Evolutionary conservation across 2,888 invertebrate genomes (phyloP).

Genomic region (Halocaridina rubra): DNA sequence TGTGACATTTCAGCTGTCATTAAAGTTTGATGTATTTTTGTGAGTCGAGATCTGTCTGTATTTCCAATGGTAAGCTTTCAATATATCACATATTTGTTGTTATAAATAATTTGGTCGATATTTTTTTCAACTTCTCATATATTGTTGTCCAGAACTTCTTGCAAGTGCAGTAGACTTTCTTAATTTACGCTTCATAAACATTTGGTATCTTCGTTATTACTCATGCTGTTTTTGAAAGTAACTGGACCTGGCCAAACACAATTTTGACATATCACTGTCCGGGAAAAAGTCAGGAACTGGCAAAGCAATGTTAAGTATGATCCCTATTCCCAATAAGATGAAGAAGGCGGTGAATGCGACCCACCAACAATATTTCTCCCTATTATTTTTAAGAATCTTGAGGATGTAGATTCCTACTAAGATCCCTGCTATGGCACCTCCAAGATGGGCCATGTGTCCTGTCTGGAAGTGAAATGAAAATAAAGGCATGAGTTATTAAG

Average conservation of each 20-base stretch:
- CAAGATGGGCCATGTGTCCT: slow-evolving; percentile 90
- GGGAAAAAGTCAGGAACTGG: slow-evolving; percentile 52
- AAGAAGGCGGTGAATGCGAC: slow-evolving; percentile 37
- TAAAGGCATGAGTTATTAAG: too few relatives aligned
- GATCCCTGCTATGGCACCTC: slow-evolving; percentile 92
- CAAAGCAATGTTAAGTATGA: slow-evolving; percentile 36
- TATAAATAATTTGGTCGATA: too few relatives aligned
- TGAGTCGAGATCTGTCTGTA: too few relatives aligned
- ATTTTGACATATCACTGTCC: background rate
- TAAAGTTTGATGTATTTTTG: too few relatives aligned
- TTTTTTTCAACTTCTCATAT: too few relatives aligned
- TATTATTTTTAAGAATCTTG: slow-evolving; percentile 74
- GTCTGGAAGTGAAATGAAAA: slow-evolving; percentile 32
- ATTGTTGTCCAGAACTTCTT: too few relatives aligned
- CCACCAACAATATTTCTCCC: slow-evolving; percentile 60
- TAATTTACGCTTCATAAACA: too few relatives aligned
- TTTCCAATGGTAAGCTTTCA: too few relatives aligned
- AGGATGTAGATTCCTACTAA: slow-evolving; percentile 93
- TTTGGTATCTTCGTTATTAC: too few relatives aligned
- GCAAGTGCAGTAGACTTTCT: too few relatives aligned
- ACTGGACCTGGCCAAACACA: background rate
- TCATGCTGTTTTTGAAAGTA: background rate
- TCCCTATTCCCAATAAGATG: slow-evolving; percentile 1
- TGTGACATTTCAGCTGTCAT: too few relatives aligned
- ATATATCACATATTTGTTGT: too few relatives aligned